Evolutionary conservation across 1,140 invertebrate genomes (phyloP), one percentile per base, ranked within the genome.

Genomic region (Kradibia gibbosae): DNA sequence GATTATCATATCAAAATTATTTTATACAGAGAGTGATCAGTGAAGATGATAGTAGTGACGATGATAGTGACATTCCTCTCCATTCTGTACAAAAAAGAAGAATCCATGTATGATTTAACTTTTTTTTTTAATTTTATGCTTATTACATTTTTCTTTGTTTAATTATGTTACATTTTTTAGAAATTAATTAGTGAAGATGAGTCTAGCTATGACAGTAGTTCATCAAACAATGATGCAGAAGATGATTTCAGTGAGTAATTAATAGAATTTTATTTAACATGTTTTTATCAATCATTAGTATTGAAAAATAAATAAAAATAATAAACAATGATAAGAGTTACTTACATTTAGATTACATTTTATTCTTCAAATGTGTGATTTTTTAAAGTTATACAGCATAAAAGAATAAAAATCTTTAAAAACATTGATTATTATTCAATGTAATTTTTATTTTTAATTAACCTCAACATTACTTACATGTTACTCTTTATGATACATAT

Each of bases 1-100:
- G 3, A 42, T 39, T 3, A n/a, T 4, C 50, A 20, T 75, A 53
- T 80, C 50, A 36, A 42, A 65, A 74, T 77, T 2, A 65, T 74
- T 74, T 65, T 57, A 71, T 79, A 7, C 28, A 82, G 81, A 82
- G 84, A 85, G 86, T 91, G 20, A 71, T 87, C 28, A 90, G 87
- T 67, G 90, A 91, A 81, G 82, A 77, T 34, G 90, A 91, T 75
- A 88, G 82, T 78, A 90, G 86, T 42, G 88, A 89, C n/a, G 88
- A 91, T 0, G 90, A 90, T 55, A 86, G 87, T 81, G 89, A 90
- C 84, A 75, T 88, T 76, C 86, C 85, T 80, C 13, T 39, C 67
- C 88, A 80, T 73, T 85, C 87, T 73, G 85, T 86, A 65, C 85
- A 84, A 22, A 86, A 83, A 83, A 86, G 85, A 83, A 87, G 85